A percentile compares a stretch with the other conserved stretches of the same genome.
Evolutionary conservation across 2,797 vertebrate species (phyloP).

Genomic region (Pempheris klunzingeri): DNA sequence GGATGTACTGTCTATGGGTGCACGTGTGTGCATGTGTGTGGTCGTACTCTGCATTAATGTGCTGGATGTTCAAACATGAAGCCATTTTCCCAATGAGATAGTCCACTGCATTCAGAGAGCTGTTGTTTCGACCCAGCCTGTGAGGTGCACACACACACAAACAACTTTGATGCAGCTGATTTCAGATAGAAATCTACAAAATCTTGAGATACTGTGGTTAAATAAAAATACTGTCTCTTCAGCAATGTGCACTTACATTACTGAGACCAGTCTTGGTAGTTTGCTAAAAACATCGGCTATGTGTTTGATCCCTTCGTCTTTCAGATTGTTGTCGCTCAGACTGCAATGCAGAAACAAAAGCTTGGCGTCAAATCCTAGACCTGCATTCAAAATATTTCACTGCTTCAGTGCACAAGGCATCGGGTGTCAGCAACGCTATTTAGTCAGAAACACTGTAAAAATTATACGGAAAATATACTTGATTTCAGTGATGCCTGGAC

Average conservation of each 20-base stretch:
- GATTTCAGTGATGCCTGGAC: slow-evolving; percentile 86
- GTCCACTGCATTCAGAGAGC: slow-evolving; percentile 78
- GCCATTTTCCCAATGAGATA: slow-evolving; percentile 80
- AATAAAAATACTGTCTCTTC: background rate
- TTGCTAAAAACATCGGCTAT: slow-evolving; percentile 77
- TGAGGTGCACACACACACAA: background rate
- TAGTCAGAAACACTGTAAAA: background rate
- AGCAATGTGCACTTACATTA: slow-evolving; percentile 85
- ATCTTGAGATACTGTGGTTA: background rate
- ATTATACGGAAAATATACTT: slow-evolving; percentile 78
- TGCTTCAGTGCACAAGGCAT: background rate
- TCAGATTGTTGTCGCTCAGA: slow-evolving; percentile 89
- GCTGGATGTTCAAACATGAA: slow-evolving; percentile 71
- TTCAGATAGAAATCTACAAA: too few relatives aligned
- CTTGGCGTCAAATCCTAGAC: background rate
- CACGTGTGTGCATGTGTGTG: background rate
- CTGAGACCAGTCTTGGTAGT: slow-evolving; percentile 80
- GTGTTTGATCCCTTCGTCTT: slow-evolving; percentile 77
- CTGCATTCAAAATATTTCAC: background rate
- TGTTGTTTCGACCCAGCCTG: slow-evolving; percentile 88
- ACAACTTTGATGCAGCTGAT: background rate
- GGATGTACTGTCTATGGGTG: background rate
- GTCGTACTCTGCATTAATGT: slow-evolving; percentile 85
- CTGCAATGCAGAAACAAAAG: slow-evolving; percentile 72
- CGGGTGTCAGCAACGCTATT: background rate